Conservation (phyloP, 1,140 invertebrate species). For the Neodiprion lecontei region DNA sequence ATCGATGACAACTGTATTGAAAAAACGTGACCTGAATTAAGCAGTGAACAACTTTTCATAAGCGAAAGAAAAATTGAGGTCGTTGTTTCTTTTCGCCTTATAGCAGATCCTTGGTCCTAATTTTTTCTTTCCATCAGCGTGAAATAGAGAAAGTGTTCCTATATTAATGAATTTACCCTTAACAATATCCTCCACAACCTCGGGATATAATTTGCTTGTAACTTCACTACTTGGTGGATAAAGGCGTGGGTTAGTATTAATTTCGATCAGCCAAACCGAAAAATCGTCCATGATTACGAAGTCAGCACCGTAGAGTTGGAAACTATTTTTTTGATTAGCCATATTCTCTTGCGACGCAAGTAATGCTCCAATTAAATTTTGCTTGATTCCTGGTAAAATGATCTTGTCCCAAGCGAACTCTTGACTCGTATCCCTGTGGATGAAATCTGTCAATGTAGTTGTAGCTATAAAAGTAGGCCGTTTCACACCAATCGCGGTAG, state of each 20-base stretch:
- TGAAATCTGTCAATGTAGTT: not conserved
- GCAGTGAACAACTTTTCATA: too few relatives aligned
- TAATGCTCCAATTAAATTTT: slow-evolving; percentile 64
- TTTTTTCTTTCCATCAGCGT: too few relatives aligned
- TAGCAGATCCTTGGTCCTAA: too few relatives aligned
- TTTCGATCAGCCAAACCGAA: slow-evolving; percentile 70
- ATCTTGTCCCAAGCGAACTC: slow-evolving; percentile 53
- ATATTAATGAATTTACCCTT: slow-evolving; percentile 59
- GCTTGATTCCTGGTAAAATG: slow-evolving; percentile 69
- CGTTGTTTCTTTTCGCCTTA: not conserved
- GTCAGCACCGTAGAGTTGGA: slow-evolving; percentile 72
- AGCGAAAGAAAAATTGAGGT: too few relatives aligned
- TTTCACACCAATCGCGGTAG: too few relatives aligned
- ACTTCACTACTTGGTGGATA: slow-evolving; percentile 66
- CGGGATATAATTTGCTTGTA: slow-evolving; percentile 64
- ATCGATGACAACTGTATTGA: slow-evolving; percentile 18
- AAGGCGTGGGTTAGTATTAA: slow-evolving; percentile 70
- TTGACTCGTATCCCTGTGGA: slow-evolving; percentile 46
- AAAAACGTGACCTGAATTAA: not conserved
- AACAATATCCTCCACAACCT: slow-evolving; percentile 67
- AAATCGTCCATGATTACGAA: slow-evolving; percentile 65
- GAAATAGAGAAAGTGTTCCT: too few relatives aligned
- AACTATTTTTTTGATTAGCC: slow-evolving; percentile 64
- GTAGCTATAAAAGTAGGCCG: too few relatives aligned
- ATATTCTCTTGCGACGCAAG: slow-evolving; percentile 62